Evolutionary conservation across 2,888 invertebrate genomes (phyloP), one percentile per base, ranked within the genome.

Genomic region (Sarcophaga rosellei): DNA sequence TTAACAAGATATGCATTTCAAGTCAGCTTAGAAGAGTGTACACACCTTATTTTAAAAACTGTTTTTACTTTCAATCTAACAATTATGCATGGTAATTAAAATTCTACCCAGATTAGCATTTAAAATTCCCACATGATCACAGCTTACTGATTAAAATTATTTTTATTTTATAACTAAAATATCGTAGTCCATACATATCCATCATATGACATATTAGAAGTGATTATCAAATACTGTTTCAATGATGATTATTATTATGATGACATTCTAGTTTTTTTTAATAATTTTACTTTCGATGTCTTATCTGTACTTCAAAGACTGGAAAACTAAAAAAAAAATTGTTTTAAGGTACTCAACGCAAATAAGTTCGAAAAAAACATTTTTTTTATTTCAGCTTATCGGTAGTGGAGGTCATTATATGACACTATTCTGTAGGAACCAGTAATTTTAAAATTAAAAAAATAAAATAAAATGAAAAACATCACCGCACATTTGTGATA

Each of bases 321-420:
- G 35, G 35, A 35, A 35, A 35, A 35, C 10, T 35, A 35, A 35
- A 35, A 35, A 35, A 35, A 35, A 35, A 35, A 6, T 35, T 35
- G 2, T 35, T 35, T 35, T 35, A 35, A 61, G 4, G 23, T 62
- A 63, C 21, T 57, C 4, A 20, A 35, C 68, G 45, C 53, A 25
- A 70, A 25, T 23, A 44, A 23, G 66, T 12, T 23, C 44, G 15
- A 35, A 35, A 20, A 66, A 44, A 44, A n/a, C 1, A 15, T 62
- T 21, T 79, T 21, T 23, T 21, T 76, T 76, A 11, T 10, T n/a
- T 0, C 12, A 61, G 35, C 65, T 82, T 82, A 82, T 82, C 82
- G 35, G 4, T 23, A 45, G 11, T 35, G 21, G 65, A 72, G 82
- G 77, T 77, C 76, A 72, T 66, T 17, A 61, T 35, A 66, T 72